These are phyloP conservation scores for Drosophila tanythrix DNA, from an alignment of 2,888 invertebrate species.

Conservation along the genomic window DNA sequence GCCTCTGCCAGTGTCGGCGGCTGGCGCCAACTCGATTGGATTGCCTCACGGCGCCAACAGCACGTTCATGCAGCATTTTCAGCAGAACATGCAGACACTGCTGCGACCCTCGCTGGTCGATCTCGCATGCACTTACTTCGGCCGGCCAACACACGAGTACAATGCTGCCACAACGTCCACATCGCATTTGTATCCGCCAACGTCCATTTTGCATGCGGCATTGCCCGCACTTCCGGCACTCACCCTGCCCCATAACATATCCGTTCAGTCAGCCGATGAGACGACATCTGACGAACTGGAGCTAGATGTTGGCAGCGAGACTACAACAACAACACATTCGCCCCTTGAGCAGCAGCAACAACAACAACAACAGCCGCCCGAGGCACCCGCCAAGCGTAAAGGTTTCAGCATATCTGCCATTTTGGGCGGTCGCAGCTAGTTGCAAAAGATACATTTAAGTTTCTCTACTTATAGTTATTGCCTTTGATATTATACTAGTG, in stretches of 20 bases:
- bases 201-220: constrained; percentile 65
- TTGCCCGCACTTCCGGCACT: constrained; percentile 65
- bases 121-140: constrained; percentile 84
- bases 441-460: neutral
- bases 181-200: constrained; percentile 59
- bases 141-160: constrained; percentile 74
- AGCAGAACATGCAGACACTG: constrained; percentile 83
- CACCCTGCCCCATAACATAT: constrained; percentile 55
- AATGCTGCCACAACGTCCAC: constrained; percentile 38
- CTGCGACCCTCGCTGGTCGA: constrained; percentile 84
- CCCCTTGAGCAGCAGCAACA: constrained; percentile 35
- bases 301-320: constrained; percentile 68
- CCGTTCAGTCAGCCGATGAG: constrained; percentile 62
- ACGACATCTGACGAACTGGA: constrained; percentile 66
- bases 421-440: constrained; percentile 81
- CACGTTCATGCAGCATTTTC: constrained; percentile 83
- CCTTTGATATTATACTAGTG: constrained; percentile 41
- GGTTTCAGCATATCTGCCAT: constrained; percentile 85
- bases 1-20: constrained; percentile 20
- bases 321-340: constrained; percentile 37
- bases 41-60: constrained; percentile 51
- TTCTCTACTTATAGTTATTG: constrained; percentile 1
- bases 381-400: constrained; percentile 74
- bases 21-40: constrained; percentile 58
- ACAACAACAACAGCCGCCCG: constrained; percentile 50